Evolutionary conservation across 2,797 vertebrate genomes (phyloP).

Genomic region (Natrix natrix): DNA sequence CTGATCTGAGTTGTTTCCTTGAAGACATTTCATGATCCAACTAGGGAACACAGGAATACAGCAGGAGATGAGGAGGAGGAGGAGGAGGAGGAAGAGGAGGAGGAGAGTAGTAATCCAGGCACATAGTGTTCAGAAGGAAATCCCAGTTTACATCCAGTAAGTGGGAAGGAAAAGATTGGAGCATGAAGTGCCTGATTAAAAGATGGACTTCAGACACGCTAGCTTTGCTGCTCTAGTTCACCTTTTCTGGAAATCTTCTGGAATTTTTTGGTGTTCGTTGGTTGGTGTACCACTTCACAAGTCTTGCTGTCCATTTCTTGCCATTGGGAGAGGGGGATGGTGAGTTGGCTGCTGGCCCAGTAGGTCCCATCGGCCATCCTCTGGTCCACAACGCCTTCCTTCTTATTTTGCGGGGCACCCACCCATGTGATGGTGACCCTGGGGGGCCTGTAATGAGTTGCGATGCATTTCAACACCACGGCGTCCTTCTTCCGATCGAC

Average conservation of each 20-base stretch:
- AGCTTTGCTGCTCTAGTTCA: background rate
- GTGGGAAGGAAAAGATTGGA: background rate
- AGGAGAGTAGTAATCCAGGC: too few species aligned
- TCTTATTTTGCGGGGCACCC: too few species aligned
- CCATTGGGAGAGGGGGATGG: conserved; percentile 1
- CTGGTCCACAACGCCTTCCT: background rate
- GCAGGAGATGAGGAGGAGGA: too few species aligned
- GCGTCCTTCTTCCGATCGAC: background rate
- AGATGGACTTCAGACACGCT: background rate
- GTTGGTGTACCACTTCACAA: background rate
- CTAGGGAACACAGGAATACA: too few species aligned
- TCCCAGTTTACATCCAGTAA: background rate
- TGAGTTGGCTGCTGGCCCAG: background rate
- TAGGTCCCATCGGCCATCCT: background rate
- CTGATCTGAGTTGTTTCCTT: too few species aligned
- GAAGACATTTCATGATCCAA: too few species aligned
- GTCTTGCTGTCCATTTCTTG: background rate
- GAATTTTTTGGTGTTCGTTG: background rate
- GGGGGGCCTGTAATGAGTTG: background rate
- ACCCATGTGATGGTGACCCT: background rate
- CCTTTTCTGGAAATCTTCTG: background rate
- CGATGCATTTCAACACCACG: background rate
- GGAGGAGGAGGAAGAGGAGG: too few species aligned
- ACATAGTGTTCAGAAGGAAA: too few species aligned
- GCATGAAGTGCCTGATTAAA: background rate